Evolutionary conservation across 1,140 invertebrate genomes (phyloP).

Genomic region (Calephelis nemesis): DNA sequence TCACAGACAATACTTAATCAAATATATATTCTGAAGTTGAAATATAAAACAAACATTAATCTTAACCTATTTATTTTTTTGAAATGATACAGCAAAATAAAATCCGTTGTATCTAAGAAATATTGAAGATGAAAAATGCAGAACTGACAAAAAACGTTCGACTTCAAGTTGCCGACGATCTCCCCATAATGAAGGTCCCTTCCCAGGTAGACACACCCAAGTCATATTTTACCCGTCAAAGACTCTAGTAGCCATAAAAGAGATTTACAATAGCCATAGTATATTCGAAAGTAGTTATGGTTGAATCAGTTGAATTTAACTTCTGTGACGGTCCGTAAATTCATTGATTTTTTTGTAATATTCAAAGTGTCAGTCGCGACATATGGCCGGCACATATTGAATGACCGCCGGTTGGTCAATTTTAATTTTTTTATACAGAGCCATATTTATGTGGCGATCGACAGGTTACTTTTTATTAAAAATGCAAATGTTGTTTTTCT

Average conservation of each 20-base stretch:
- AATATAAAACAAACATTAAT: slow-evolving; percentile 17
- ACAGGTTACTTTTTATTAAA: slow-evolving; percentile 5
- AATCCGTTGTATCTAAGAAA: slow-evolving; percentile 46
- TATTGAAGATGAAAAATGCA: slow-evolving; percentile 44
- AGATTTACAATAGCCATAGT: slow-evolving; percentile 66
- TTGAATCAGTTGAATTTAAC: slow-evolving; percentile 45
- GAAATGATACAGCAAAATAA: slow-evolving; percentile 19
- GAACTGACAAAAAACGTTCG: slow-evolving; percentile 51
- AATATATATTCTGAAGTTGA: slow-evolving; percentile 20
- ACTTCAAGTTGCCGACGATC: slow-evolving; percentile 68
- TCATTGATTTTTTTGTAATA: slow-evolving; percentile 64
- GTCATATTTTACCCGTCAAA: slow-evolving; percentile 71
- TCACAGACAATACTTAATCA: no score
- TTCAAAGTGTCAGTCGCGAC: slow-evolving; percentile 52
- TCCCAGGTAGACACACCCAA: slow-evolving; percentile 70
- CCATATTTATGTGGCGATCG: slow-evolving; percentile 6
- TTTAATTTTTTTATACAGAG: slow-evolving; percentile 44
- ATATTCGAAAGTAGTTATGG: slow-evolving; percentile 68
- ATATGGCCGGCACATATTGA: slow-evolving; percentile 69
- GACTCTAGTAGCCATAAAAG: slow-evolving; percentile 62
- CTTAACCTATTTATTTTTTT: slow-evolving; percentile 1
- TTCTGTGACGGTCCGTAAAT: slow-evolving; percentile 51
- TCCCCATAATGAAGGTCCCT: slow-evolving; percentile 67
- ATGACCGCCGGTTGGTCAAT: slow-evolving; percentile 52
- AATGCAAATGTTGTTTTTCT: slow-evolving; percentile 11